phyloP scores from a whole-genome alignment of 2,888 invertebrate genomes.

The Phaedon cochleariae region DNA sequence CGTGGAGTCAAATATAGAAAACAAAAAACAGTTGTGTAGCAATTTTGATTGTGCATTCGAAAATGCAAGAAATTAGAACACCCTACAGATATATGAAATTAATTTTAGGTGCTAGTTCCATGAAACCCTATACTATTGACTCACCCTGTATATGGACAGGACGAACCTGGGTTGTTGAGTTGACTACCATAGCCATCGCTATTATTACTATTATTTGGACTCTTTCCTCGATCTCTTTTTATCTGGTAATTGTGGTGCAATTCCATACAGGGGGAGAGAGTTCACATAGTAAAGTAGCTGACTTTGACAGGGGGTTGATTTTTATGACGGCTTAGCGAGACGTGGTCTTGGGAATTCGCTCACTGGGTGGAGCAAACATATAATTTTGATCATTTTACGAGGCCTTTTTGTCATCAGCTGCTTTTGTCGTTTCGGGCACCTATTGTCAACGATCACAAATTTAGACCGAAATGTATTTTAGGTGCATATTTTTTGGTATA shows the following conservation, averaged over 20 bases:
- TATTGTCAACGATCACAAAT: neutral
- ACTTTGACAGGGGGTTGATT: conserved; percentile 2
- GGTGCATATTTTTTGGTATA: conserved; percentile 2
- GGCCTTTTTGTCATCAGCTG: neutral
- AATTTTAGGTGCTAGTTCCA: too few relatives aligned
- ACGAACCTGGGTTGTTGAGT: neutral
- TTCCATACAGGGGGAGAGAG: neutral
- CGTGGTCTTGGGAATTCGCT: neutral
- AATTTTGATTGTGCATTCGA: too few relatives aligned
- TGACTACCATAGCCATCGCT: neutral
- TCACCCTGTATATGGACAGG: too few relatives aligned
- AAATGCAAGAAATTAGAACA: too few relatives aligned
- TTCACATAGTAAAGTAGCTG: conserved; percentile 2
- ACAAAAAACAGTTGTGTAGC: too few relatives aligned
- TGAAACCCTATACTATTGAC: too few relatives aligned
- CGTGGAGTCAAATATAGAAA: too few relatives aligned
- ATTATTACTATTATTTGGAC: neutral
- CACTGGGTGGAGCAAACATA: conserved; percentile 1
- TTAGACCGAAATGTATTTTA: neutral
- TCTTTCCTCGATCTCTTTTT: neutral
- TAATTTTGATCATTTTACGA: conserved; percentile 2
- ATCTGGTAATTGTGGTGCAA: neutral
- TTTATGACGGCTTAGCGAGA: conserved; percentile 1
- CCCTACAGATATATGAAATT: too few relatives aligned
- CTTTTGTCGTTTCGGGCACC: neutral